Evolutionary conservation across 2,797 vertebrate genomes (phyloP), one percentile per base, ranked within the genome.

Genomic region (Chelon auratus): DNA sequence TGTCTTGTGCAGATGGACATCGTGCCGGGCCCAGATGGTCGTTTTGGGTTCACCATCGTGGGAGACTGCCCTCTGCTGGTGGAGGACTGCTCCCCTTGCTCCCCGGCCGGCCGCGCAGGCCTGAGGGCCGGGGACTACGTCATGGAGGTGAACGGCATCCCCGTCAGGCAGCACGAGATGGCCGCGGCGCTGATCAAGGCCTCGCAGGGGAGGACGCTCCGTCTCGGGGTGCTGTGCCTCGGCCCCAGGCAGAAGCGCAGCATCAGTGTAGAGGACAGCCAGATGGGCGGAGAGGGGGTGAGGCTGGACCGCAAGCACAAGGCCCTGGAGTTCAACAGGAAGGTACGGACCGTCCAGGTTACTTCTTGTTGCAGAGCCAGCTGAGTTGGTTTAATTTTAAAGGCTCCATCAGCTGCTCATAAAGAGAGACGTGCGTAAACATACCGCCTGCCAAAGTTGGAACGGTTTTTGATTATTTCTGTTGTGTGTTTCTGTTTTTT

Each of bases 291-390:
- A 0, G 93, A 95, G 0, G 53, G 87, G 0, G 68, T 87, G 9
- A 91, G 83, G 45, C 81, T 91, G 72, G 96, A 97, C 79, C 95
- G 97, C 74, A 96, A 93, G 88, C 92, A 95, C 86, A 97, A 97
- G 73, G 97, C 97, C 2, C 90, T 95, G 83, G 96, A 98, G 68
- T 99, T 99, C 94, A 97, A 96, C 93, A 94, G 65, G 81, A 96
- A 95, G 96, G 97, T 98, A 77, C 1, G 13, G 13, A 26, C 11
- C 48, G n/a, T 42, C 15, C 39, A 22, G n/a, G n/a, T 64, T 24
- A 4, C 22, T 11, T 55, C 2, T 9, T 24, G 12, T 9, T 18
- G n/a, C 15, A 14, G 50, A 13, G 50, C 14, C 39, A 15, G 52
- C 50, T n/a, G 50, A 70, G 33, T 0, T 40, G 12, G 1, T 2